Evolutionary conservation across 1,140 invertebrate species (phyloP).

Genomic region (Cherax destructor): DNA sequence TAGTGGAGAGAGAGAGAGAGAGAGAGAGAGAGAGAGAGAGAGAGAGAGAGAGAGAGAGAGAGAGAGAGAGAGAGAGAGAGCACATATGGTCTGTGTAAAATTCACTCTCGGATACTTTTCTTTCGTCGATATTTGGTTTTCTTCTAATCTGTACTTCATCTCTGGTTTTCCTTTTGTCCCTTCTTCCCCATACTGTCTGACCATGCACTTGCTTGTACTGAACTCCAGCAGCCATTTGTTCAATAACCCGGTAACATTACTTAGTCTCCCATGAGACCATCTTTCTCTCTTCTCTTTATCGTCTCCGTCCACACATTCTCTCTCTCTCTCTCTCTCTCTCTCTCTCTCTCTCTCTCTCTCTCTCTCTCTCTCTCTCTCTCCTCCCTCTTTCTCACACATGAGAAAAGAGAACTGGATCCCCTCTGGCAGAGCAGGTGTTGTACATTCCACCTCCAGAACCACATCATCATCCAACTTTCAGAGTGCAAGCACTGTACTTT

Average conservation of each 20-base stretch:
- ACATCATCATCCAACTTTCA: too few species aligned
- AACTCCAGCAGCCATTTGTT: not conserved
- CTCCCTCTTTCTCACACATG: too few species aligned
- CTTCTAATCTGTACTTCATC: not conserved
- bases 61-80: not conserved
- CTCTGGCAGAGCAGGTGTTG: not conserved
- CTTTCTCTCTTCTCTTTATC: not conserved
- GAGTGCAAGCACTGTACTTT: too few species aligned
- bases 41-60: not conserved
- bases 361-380: not conserved
- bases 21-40: not conserved
- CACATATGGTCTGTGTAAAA: not conserved
- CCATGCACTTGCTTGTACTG: too few species aligned
- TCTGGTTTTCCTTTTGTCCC: not conserved
- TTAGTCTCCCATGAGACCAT: not conserved
- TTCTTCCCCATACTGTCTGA: not conserved
- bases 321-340: not conserved
- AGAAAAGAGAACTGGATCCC: not conserved
- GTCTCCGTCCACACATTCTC: not conserved
- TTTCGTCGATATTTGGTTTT: not conserved
- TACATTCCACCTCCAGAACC: too few species aligned
- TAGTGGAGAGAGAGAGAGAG: not conserved
- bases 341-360: conserved; percentile 2
- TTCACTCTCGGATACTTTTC: not conserved
- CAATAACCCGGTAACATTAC: not conserved